Conservation (phyloP, 2,797 vertebrate species). For the Telmatherina bonti region DNA sequence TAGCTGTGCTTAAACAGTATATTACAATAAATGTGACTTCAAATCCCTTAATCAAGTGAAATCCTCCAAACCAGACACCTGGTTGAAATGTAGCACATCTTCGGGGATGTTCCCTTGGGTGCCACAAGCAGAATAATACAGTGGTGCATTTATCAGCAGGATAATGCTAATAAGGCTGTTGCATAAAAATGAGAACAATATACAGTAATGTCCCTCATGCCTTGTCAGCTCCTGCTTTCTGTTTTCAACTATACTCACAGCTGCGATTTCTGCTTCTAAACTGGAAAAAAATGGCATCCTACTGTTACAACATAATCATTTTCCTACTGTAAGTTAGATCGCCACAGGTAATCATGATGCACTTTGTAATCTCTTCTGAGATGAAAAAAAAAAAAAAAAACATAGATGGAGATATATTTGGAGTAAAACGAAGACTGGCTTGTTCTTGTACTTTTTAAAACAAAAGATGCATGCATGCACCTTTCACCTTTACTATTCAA, state of each 20-base stretch:
- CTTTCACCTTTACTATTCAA: constrained; percentile 4
- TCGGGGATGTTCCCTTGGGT: constrained; percentile 49
- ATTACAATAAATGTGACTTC: constrained; percentile 48
- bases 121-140: constrained; percentile 70
- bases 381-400: constrained; percentile 10
- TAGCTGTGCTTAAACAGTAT: constrained; percentile 46
- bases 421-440: constrained; percentile 10
- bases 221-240: constrained; percentile 42
- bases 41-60: constrained; percentile 44
- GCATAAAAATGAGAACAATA: constrained; percentile 69
- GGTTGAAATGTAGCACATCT: constrained; percentile 64
- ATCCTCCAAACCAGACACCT: constrained; percentile 58
- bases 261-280: constrained; percentile 34
- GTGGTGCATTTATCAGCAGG: constrained; percentile 67
- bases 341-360: constrained; percentile 21
- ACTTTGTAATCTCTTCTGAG: constrained; percentile 26
- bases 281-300: constrained; percentile 24
- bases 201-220: constrained; percentile 61
- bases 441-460: constrained; percentile 14
- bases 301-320: constrained; percentile 22
- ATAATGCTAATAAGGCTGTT: constrained; percentile 73
- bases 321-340: constrained; percentile 14
- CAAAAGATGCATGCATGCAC: neutral
- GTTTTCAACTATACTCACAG: constrained; percentile 31
- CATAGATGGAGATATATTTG: constrained; percentile 8